A percentile compares a stretch with the other conserved stretches of the same genome.
These are phyloP conservation scores for Zapornia atra DNA, from an alignment of 2,113 vertebrate genomes.

Conservation along the genomic window DNA sequence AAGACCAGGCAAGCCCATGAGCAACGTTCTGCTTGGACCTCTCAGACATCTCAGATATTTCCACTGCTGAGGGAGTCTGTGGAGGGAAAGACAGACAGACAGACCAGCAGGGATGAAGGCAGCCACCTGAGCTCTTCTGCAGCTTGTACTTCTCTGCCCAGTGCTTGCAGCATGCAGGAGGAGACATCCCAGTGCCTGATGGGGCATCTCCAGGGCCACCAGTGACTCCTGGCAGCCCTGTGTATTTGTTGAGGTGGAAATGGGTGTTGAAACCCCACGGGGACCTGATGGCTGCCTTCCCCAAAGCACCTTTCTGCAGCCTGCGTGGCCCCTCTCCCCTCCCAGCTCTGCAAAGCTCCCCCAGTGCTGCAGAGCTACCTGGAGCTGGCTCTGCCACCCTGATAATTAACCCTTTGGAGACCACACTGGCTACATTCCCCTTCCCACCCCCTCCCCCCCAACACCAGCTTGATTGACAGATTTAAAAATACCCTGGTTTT, in stretches of 20 bases:
- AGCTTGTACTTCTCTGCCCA: neutral
- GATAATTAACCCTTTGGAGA: neutral
- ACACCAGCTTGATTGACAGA: neutral
- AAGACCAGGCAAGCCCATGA: constrained; percentile 92
- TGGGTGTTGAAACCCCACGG: neutral
- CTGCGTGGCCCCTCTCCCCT: neutral
- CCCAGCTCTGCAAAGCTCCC: neutral
- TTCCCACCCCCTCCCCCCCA: no score
- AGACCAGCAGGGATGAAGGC: neutral
- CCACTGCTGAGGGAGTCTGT: constrained; percentile 80
- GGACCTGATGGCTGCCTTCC: neutral
- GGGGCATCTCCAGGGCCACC: neutral
- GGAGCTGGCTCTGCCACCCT: neutral
- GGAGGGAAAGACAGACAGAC: neutral
- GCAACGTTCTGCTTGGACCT: constrained; percentile 83
- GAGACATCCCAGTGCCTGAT: neutral
- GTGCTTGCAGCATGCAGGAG: neutral
- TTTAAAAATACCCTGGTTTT: neutral
- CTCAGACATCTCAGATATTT: constrained; percentile 85
- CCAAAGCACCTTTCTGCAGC: neutral
- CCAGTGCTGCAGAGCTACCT: neutral
- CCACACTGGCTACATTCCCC: no score
- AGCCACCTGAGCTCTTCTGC: neutral
- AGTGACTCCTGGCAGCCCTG: neutral
- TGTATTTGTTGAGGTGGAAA: neutral